Evolutionary conservation across 92 coral and sea anemone genomes (phyloP), one percentile per base, ranked within the genome.

Genomic region (Muricea muricata): DNA sequence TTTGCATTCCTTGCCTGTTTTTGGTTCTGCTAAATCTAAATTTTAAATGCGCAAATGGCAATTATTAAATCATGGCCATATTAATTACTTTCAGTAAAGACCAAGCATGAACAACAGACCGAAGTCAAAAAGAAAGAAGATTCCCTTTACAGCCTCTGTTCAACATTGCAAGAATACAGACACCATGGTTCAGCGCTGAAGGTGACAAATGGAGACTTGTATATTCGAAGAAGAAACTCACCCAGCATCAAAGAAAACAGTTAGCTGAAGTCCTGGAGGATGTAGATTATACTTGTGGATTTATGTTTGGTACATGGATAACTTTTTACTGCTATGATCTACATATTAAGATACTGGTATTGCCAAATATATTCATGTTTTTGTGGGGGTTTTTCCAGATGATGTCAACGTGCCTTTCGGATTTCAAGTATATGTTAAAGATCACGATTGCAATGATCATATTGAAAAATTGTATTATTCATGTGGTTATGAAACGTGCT

Each of bases 201-300:
- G 68, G 85, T 78, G 85, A 86, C 60, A 86, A 86, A 26, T 86
- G 85, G 89, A 77, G 73, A 20, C 86, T 86, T n/a, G 65, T 86
- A 60, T 86, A 79, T 69, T 50, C 85, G 25, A 29, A 79, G 35
- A 86, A 79, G 73, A 80, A 86, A 80, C 81, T 86, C 48, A 85
- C 47, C 58, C 52, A 79, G 42, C 73, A 65, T 18, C 90, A 80
- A 70, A 81, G 29, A 26, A 14, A 73, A 12, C 77, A 87, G 21
- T 40, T 86, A 21, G 71, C 82, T 30, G 86, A 57, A 45, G 46
- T 87, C 46, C 63, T 87, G 32, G 86, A 41, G 0, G 82, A 87
- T 17, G 42, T 80, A n/a, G 83, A 87, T 7, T 87, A 80, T 39
- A 54, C 83, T 4, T 61, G 78, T 31, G 83, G 83, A 23, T 17